These are phyloP conservation scores for Drosophila lutescens DNA, from an alignment of 2,888 invertebrate genomes.

Conservation along the genomic window DNA sequence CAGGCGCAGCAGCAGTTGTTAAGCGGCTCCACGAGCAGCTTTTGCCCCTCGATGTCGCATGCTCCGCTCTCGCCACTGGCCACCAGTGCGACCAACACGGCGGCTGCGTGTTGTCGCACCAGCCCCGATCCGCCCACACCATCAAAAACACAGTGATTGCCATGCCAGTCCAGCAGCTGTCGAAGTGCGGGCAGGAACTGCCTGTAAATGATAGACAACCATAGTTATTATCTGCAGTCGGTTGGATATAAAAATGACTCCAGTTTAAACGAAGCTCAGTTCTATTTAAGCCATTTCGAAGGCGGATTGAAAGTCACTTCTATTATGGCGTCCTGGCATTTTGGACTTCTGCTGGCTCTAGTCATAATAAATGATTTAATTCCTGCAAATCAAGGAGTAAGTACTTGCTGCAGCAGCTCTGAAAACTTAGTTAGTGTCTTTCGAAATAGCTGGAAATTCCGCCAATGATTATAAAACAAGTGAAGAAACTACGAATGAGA, in stretches of 20 bases:
- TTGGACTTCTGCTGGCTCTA: constrained; percentile 6
- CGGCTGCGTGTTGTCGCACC: constrained; percentile 84
- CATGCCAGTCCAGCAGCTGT: constrained; percentile 84
- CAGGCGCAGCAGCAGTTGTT: constrained; percentile 83
- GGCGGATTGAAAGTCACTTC: not conserved
- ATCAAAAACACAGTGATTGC: constrained; percentile 82
- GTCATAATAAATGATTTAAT: constrained; percentile 10
- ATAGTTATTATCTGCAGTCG: constrained; percentile 44
- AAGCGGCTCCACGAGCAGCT: constrained; percentile 72
- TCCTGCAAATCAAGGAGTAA: constrained; percentile 6
- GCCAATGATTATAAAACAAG: constrained; percentile 68
- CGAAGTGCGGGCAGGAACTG: constrained; percentile 82
- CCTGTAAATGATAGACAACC: constrained; percentile 62
- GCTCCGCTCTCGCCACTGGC: constrained; percentile 72
- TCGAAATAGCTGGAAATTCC: constrained; percentile 72
- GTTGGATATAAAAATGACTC: constrained; percentile 55
- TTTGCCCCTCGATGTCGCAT: constrained; percentile 73
- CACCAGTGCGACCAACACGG: constrained; percentile 78
- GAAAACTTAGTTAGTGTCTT: not conserved
- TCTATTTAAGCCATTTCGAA: not conserved
- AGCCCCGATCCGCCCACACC: constrained; percentile 80
- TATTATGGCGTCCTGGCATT: constrained; percentile 11
- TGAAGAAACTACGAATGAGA: constrained; percentile 72
- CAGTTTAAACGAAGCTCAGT: constrained; percentile 41
- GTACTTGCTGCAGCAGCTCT: not conserved